Evolutionary conservation across 2,113 vertebrate species (phyloP).

Genomic region (Erythrocercus mccallii): DNA sequence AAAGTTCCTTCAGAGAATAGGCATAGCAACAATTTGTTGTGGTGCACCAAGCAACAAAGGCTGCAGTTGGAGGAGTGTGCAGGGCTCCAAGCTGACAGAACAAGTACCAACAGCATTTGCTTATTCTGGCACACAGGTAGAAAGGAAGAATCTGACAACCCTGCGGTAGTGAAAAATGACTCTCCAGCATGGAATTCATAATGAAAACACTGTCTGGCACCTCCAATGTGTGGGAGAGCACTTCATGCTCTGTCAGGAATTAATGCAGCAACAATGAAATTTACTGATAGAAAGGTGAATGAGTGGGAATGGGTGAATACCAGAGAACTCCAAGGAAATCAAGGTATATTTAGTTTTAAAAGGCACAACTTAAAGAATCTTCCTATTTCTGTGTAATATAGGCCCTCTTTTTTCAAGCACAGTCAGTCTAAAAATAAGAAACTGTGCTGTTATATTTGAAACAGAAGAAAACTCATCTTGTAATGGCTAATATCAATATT

Average conservation of each 20-base stretch:
- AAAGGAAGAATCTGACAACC: slow-evolving; percentile 33
- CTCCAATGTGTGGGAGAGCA: not conserved
- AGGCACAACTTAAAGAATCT: not conserved
- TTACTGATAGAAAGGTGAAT: slow-evolving; percentile 10
- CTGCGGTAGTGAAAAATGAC: slow-evolving; percentile 2
- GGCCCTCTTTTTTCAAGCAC: not conserved
- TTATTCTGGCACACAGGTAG: slow-evolving; percentile 49
- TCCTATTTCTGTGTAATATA: not conserved
- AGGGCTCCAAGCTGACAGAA: not conserved
- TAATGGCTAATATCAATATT: not conserved
- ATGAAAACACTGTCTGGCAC: slow-evolving; percentile 53
- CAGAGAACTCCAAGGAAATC: not conserved
- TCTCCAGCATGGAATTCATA: slow-evolving; percentile 27
- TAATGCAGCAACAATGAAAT: not conserved
- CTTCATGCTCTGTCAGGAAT: slow-evolving; percentile 39
- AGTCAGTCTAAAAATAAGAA: not conserved
- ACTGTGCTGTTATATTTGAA: not conserved
- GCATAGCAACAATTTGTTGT: not conserved
- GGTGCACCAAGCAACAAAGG: not conserved
- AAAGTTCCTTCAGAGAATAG: not conserved
- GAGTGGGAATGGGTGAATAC: not conserved
- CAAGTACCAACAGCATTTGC: slow-evolving; percentile 30
- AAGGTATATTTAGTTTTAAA: not conserved
- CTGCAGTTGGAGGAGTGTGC: accelerated
- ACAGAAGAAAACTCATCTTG: not conserved